phyloP scores from a whole-genome alignment of 2,888 invertebrate genomes.

The Megalurothrips usitatus region DNA sequence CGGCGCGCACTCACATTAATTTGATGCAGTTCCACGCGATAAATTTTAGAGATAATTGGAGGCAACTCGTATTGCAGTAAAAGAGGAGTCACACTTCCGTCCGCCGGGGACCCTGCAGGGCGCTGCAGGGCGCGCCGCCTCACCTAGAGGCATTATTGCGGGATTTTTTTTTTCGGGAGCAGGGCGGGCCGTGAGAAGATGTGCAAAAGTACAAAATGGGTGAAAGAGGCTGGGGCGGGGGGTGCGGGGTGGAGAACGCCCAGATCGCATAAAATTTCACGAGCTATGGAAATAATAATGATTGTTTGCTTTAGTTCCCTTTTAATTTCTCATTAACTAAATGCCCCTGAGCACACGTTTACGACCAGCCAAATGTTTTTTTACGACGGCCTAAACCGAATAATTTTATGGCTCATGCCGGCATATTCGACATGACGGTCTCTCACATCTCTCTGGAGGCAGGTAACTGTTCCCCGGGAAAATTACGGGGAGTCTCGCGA shows the following conservation, averaged over 20 bases:
- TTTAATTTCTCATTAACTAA: conserved; percentile 25
- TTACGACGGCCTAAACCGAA: neutral
- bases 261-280: conserved; percentile 4
- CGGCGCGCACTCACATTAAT: neutral
- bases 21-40: conserved; percentile 8
- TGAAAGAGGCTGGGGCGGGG: neutral
- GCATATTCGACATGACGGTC: conserved; percentile 2
- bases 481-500: too few relatives aligned
- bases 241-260: neutral
- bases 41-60: conserved; percentile 15
- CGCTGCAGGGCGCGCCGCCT: too few relatives aligned
- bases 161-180: too few relatives aligned
- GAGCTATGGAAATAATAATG: conserved; percentile 5
- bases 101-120: neutral
- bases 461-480: too few relatives aligned
- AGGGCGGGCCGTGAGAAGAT: too few relatives aligned
- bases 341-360: conserved; percentile 13
- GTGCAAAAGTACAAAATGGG: too few relatives aligned
- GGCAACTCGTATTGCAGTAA: conserved; percentile 6
- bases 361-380: neutral
- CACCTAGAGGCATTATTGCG: too few relatives aligned
- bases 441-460: neutral
- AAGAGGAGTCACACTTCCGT: neutral
- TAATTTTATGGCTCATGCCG: neutral
- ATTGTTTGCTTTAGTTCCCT: conserved; percentile 10